Base-by-base conservation (phyloP, 2,113 vertebrate genomes). In the Halcyon senegalensis region DNA sequence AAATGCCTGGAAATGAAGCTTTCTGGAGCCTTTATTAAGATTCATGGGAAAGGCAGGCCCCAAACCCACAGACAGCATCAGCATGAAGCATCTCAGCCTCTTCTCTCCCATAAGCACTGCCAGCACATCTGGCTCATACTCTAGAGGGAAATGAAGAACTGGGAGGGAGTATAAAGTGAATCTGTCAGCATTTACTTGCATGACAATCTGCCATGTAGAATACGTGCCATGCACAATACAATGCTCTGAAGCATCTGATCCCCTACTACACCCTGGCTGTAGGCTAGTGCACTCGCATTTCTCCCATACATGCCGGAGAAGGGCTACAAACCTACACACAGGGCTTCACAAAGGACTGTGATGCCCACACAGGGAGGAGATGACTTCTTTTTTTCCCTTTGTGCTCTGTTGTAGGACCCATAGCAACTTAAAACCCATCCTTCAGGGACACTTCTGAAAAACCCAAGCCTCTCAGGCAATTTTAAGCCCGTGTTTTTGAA, bases 1-100 rank as follows among this genome's bases (percentile, higher is more conserved):
- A 93, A 82, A 87, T 0, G 53, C 74, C n/a, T 95, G 91, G 48
- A 96, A 95, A 95, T 0, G 37, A 87, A 95, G 63, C 70, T 94
- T 97, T 96, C 84, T 97, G 92, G 74, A 96, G 69, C 43, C 37
- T 96, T 95, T 93, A 94, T 93, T 94, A 94, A 95, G 87, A 92
- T 95, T 96, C 81, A 94, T 94, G 72, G 74, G 37, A 84, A 91
- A 96, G 89, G 50, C 80, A 82, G 89, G 62, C 91, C 91, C 70
- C 78, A 94, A 94, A 93, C 58, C 69, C 87, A 92, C 90, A 96
- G 90, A 91, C 35, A 90, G 83, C 83, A 95, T 31, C 92, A 92
- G 58, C 87, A 11, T 68, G 90, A 95, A 89, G 84, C 62, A 77
- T 91, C 82, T 74, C 50, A 0, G 63, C 67, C 81, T 89, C 53